Base-by-base conservation (phyloP, 1,140 invertebrate genomes). In the Pseudomyrmex dendroicus region DNA sequence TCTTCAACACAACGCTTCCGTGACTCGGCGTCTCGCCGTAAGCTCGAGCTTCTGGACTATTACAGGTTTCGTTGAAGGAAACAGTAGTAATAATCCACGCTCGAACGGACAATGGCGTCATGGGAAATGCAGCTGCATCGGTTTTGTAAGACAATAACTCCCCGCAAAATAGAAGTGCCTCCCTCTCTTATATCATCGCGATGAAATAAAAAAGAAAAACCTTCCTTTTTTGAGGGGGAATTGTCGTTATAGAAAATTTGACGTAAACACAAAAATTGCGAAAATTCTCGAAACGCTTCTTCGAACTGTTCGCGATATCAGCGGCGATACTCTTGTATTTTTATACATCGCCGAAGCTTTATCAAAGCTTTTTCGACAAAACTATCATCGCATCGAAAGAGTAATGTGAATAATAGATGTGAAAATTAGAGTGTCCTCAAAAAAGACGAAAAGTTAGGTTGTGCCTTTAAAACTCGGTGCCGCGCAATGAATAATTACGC, bases 91-190 rank as follows among this genome's bases (percentile, higher is more conserved):
- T 80, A 80, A 80, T 80, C 66, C 44, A 72, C 76, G 76, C 54
- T 80, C 54, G 66, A 56, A 70, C 54, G 66, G 76, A 80, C 66
- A 80, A 80, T 80, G 66, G 76, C 66, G 72, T 44, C 76, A 80
- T 80, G 76, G 66, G 76, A 80, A 80, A 80, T 80, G 76, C 76
- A 80, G 76, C 66, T 72, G 76, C 76, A 72, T 80, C 66, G 66
- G 66, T 44, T 35, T 80, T 70, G 54, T 54, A 17, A 80, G 76
- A 80, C 76, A 80, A 80, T 80, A 80, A 80, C 44, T 72, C 15
- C 20, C 66, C 54, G 44, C 66, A 54, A 61, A 80, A 48, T 66
- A 72, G 54, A 70, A 80, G 54, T 70, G 66, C 54, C 9, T 59
- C 44, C 54, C 13, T 59, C 52, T 44, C 76, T 59, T 80, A 17